Base-by-base conservation (phyloP, 2,113 vertebrate genomes). In the Mungos mungo region DNA sequence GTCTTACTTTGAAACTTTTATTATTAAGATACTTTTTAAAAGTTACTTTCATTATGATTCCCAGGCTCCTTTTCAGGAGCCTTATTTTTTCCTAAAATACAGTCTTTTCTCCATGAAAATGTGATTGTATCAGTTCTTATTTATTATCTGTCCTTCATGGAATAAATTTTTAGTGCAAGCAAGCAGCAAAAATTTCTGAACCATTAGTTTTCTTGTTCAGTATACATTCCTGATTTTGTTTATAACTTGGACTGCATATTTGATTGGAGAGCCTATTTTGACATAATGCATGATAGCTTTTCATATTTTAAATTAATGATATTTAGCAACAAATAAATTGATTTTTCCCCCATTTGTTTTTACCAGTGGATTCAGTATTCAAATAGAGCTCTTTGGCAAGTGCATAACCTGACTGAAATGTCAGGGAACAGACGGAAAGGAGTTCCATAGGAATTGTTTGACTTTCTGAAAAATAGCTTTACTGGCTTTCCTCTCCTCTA, bases 351-450 rank as follows among this genome's bases (percentile, higher is more conserved):
- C 35, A 5, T 90, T 97, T 94, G 52, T 97, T 52, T 96, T 97
- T 41, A 93, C 77, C 38, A 72, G 8, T 97, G 38, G 57, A 91
- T 91, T 97, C 33, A 41, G 29, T 93, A 97, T 95, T 50, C 29
- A 95, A 89, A 90, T 86, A 86, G 96, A 92, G 35, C 45, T 94
- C 21, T 93, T 97, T 97, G 94, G 69, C 96, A 96, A 96, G 88
- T 97, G 45, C 54, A 63, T 96, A 96, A 96, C 88, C 92, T 94
- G 65, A 88, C 86, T 93, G 84, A 97, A 95, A 94, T 98, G 92
- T 96, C 90, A 97, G 74, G 52, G 50, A 96, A 93, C 95, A 98
- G 95, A 97, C 96, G 88, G 84, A 90, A 97, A 94, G 84, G 95
- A 93, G 81, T 95, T 95, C 76, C 33, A 3, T 74, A 93, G 88